Percentiles rank a stretch among this genome's conserved stretches.
Conservation (phyloP, 1,140 invertebrate species). For the Drosophila micromelanica region DNA sequence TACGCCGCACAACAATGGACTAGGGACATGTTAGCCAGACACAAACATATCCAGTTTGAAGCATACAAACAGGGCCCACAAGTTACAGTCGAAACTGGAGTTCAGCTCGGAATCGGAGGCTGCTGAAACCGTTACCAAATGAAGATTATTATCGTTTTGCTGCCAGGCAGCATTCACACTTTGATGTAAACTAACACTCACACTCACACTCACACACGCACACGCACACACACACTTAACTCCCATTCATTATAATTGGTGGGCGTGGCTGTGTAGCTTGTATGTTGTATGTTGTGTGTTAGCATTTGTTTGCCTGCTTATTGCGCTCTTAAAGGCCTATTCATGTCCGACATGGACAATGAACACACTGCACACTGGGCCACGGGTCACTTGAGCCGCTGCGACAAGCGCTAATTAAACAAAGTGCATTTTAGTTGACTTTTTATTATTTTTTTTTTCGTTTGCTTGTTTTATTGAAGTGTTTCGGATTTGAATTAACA, state of each 20-base stretch:
- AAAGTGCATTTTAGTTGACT: conserved; percentile 36
- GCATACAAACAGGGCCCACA: background rate
- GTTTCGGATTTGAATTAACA: conserved; percentile 60
- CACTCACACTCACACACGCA: conserved; percentile 32
- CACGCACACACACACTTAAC: conserved; percentile 2
- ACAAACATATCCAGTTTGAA: conserved; percentile 57
- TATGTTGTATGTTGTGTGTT: background rate
- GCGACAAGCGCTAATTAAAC: conserved; percentile 61
- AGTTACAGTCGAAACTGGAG: conserved; percentile 5
- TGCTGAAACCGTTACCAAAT: conserved; percentile 38
- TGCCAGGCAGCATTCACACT: conserved; percentile 48
- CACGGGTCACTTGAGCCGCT: conserved; percentile 32
- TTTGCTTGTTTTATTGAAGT: conserved; percentile 35
- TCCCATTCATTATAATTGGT: conserved; percentile 58
- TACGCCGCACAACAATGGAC: conserved; percentile 61
- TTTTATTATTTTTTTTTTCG: background rate
- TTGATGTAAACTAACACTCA: conserved; percentile 20
- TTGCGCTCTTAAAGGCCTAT: conserved; percentile 61
- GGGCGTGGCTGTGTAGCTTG: conserved; percentile 25
- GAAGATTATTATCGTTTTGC: conserved; percentile 75
- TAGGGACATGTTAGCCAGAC: conserved; percentile 67
- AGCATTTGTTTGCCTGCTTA: conserved; percentile 39
- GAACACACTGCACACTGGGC: conserved; percentile 17
- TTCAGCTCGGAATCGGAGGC: conserved; percentile 2
- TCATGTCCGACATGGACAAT: conserved; percentile 53